Base-by-base conservation (phyloP, 2,113 vertebrate genomes). In the Speoplatyrhinus poulsoni region DNA sequence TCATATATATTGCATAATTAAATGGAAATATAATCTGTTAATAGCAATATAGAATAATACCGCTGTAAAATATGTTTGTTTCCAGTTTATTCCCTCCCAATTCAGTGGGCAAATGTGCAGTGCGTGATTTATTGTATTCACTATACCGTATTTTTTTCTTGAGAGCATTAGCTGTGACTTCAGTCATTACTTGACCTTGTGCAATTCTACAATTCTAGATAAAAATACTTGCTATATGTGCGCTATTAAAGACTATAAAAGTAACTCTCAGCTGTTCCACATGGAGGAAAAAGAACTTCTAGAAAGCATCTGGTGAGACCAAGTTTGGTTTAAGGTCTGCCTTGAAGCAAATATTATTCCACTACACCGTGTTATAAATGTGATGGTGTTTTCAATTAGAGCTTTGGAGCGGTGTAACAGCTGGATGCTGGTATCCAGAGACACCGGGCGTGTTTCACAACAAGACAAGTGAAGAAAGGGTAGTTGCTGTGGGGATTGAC, bases 401-500 rank as follows among this genome's bases (percentile, higher is more conserved):
- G 15, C 19, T 50, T 74, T 46, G 2, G 54, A 53, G 6, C 32
- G 9, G 46, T 57, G 13, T 59, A 68, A 72, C 46, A 74, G 16
- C 19, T 68, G 66, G 5, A 17, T 49, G 36, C 36, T 61, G 12
- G 3, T 69, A 13, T 76, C 55, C 47, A 3, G 36, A 57, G 59
- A 71, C 53, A 54, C n/a, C 49, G 47, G 73, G 36, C 12, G 13
- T 58, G 8, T n/a, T 73, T 65, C 33, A 49, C 3, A 32, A 53
- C 49, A 9, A 15, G 13, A 52, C 3, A 52, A 52, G 54, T 9
- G 2, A 62, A 68, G 15, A 59, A 52, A 3, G 62, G 52, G 62
- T 56, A 33, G 68, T 72, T 76, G 54, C 81, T 9, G 19, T 71
- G 78, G 75, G 75, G 79, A 62, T 55, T 84, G 73, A 82, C 75